Conservation (phyloP, 2,113 vertebrate genomes). For the Hyla sarda region DNA sequence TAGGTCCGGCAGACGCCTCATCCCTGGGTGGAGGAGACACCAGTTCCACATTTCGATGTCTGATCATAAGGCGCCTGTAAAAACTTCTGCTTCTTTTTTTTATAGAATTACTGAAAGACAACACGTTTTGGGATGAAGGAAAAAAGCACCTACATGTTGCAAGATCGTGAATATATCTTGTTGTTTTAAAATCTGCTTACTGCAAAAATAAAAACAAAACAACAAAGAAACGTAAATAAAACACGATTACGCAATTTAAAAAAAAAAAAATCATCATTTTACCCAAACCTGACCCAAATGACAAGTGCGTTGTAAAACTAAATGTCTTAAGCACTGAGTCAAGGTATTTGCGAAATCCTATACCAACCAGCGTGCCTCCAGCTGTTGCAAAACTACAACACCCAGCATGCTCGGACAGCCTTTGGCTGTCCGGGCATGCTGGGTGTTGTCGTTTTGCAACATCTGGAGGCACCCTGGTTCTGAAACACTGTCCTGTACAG, state of each 20-base stretch:
- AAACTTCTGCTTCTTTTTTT: conserved; percentile 37
- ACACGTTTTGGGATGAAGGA: background rate
- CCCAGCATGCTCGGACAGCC: no score
- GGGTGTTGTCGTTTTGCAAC: no score
- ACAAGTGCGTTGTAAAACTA: background rate
- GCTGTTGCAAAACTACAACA: no score
- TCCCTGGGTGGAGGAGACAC: background rate
- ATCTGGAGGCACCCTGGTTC: no score
- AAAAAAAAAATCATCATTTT: background rate
- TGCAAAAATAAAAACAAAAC: no score
- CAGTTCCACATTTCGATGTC: conserved; percentile 9
- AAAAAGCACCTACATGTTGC: conserved; percentile 38
- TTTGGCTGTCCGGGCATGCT: no score
- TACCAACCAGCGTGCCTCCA: no score
- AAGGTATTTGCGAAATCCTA: no score
- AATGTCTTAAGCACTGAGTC: no score
- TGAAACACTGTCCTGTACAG: no score
- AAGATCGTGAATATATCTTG: conserved; percentile 7
- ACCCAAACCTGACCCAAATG: background rate
- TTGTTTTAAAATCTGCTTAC: conserved; percentile 24
- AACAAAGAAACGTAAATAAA: no score
- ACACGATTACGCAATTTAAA: background rate
- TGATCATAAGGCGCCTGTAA: background rate
- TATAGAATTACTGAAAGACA: conserved; percentile 12
- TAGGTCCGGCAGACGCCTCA: background rate